These are phyloP conservation scores for Drosophila chauvacae DNA, from an alignment of 1,140 invertebrate genomes.

Conservation along the genomic window DNA sequence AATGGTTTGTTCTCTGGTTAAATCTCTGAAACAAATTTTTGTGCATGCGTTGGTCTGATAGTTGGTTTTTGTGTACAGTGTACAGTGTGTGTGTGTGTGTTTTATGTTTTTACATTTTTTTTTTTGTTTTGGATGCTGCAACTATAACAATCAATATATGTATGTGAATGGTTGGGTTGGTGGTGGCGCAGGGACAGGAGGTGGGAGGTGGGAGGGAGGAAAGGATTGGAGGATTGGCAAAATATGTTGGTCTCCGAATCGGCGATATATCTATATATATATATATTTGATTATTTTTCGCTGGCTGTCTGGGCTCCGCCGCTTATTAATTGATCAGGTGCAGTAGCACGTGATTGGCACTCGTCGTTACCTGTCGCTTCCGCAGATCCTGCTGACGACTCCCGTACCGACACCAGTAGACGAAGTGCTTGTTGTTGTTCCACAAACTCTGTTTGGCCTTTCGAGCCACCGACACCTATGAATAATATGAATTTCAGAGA, in stretches of 20 bases:
- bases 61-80: slow-evolving; percentile 22
- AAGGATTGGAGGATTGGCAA: neutral
- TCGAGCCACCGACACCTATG: slow-evolving; percentile 77
- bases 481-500: neutral
- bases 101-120: slow-evolving; percentile 22
- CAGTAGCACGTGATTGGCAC: slow-evolving; percentile 76
- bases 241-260: slow-evolving; percentile 38
- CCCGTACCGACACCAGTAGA: slow-evolving; percentile 88
- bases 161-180: slow-evolving; percentile 3
- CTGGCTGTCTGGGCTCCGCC: slow-evolving; percentile 14
- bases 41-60: slow-evolving; percentile 32
- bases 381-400: slow-evolving; percentile 87
- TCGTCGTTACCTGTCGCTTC: slow-evolving; percentile 87
- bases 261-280: neutral
- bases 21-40: slow-evolving; percentile 12
- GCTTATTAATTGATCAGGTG: slow-evolving; percentile 78
- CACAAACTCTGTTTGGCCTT: slow-evolving; percentile 85
- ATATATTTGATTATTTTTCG: neutral
- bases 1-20: slow-evolving; percentile 17
- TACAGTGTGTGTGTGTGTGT: slow-evolving; percentile 24
- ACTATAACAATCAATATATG: slow-evolving; percentile 56
- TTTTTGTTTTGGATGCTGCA: slow-evolving; percentile 44
- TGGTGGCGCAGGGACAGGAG: slow-evolving; percentile 7
- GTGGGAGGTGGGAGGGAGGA: neutral
- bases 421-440: slow-evolving; percentile 89